Evolutionary conservation across 1,140 invertebrate genomes (phyloP).

Genomic region (Ceratosolen solmsi): DNA sequence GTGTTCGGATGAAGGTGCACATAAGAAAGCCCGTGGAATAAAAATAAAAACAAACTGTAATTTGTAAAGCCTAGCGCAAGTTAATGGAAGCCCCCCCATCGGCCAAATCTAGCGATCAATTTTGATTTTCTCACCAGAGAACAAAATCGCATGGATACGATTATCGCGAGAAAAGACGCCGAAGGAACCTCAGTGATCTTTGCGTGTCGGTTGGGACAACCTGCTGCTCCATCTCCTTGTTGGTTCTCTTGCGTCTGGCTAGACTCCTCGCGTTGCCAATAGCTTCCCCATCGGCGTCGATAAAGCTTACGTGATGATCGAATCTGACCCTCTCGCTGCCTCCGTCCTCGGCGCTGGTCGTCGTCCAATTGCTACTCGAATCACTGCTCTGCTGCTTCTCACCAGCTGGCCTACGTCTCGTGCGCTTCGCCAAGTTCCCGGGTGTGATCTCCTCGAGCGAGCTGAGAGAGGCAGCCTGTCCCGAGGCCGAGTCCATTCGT

Average conservation of each 20-base stretch:
- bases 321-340: constrained; percentile 76
- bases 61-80: too few species aligned
- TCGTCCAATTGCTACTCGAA: constrained; percentile 66
- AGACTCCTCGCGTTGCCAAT: constrained; percentile 48
- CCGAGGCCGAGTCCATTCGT: constrained; percentile 61
- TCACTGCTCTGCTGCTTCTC: constrained; percentile 66
- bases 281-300: constrained; percentile 65
- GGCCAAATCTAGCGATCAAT: background rate
- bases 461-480: constrained; percentile 72
- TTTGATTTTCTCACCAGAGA: constrained; percentile 46
- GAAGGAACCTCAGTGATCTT: constrained; percentile 53
- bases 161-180: constrained; percentile 49
- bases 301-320: constrained; percentile 75
- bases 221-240: constrained; percentile 63
- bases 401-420: constrained; percentile 64
- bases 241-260: constrained; percentile 65
- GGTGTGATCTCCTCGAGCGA: constrained; percentile 73
- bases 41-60: too few species aligned
- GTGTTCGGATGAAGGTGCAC: too few species aligned
- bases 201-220: constrained; percentile 58
- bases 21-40: too few species aligned
- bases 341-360: constrained; percentile 74
- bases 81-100: background rate
- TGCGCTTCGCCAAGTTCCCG: constrained; percentile 67
- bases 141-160: background rate